Base-by-base conservation (phyloP, 1,140 invertebrate genomes). In the Scaptomyza graminum region DNA sequence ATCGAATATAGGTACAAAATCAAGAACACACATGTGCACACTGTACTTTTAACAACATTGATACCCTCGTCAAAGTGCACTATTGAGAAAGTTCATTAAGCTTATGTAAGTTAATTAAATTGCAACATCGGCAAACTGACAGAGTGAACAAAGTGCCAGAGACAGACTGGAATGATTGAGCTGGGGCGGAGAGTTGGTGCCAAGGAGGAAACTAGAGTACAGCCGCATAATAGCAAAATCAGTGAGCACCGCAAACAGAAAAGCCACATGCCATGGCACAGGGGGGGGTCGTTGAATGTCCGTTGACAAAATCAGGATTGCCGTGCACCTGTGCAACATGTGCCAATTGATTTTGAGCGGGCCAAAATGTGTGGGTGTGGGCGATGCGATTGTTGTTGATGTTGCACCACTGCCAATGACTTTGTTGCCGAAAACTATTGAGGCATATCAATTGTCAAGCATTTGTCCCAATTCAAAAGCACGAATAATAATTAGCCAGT, bases 51-150 rank as follows among this genome's bases (percentile, higher is more conserved):
- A 11, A 11, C 11, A 8, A 43, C 37, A 25, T 15, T n/a, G 16
- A 43, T 37, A 56, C 22, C 43, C 13, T 31, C 25, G 18, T 0
- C n/a, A 34, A 8, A 41, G 12, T 41, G 18, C 37, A 28, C 22
- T 15, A 41, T 44, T 57, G 59, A 46, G 56, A 43, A 56, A 78
- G 69, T 79, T 79, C 76, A 67, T 79, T 79, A 78, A 74, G 76
- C 70, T 76, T 39, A 57, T 73, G 76, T 74, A 70, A 79, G 64
- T 79, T 79, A 79, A 79, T 79, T 79, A 79, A 79, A 79, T 70
- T 55, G 63, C 71, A 79, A 79, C n/a, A 79, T 63, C 67, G 69
- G 54, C 69, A 69, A 76, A 79, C 54, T 78, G 76, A 64, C 76
- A 74, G 13, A 78, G 74, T 70, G 55, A 74, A 57, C 64, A 78